phyloP scores from a whole-genome alignment of 2,888 invertebrate genomes.

The Coecobrya sp. region DNA sequence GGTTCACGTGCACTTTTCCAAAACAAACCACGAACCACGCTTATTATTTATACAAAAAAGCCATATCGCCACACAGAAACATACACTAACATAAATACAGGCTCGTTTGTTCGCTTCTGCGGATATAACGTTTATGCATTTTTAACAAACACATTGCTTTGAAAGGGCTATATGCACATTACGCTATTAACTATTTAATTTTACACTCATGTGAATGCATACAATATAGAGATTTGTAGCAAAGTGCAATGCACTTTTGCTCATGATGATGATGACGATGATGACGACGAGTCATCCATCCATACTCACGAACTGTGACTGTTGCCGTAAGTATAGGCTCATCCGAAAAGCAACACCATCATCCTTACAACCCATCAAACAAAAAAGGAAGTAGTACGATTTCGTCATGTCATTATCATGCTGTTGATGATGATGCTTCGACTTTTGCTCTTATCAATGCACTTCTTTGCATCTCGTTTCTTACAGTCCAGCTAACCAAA shows the following conservation, averaged over 20 bases:
- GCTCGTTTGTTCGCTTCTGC: not conserved
- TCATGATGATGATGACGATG: conserved; percentile 35
- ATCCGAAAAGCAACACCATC: not conserved
- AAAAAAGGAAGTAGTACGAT: conserved; percentile 28
- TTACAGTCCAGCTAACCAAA: not conserved
- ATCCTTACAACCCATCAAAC: conserved; percentile 7
- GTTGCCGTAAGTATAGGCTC: conserved; percentile 12
- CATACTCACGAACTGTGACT: conserved; percentile 26
- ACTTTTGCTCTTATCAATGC: conserved; percentile 54
- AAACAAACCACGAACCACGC: not conserved
- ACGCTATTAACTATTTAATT: not conserved
- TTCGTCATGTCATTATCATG: not conserved
- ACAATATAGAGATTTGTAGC: conserved; percentile 12
- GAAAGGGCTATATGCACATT: not conserved
- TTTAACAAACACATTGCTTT: not conserved
- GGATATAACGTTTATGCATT: not conserved
- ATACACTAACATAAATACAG: not conserved
- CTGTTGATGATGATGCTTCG: not conserved
- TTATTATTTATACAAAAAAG: not conserved
- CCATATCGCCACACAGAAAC: not conserved
- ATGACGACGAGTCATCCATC: conserved; percentile 34
- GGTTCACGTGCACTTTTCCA: conserved; percentile 39
- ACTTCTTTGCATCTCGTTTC: conserved; percentile 39
- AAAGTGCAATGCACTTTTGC: conserved; percentile 48
- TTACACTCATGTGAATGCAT: not conserved